These are phyloP conservation scores for Himalopsyche anomala DNA, from an alignment of 2,888 invertebrate genomes.

Conservation along the genomic window DNA sequence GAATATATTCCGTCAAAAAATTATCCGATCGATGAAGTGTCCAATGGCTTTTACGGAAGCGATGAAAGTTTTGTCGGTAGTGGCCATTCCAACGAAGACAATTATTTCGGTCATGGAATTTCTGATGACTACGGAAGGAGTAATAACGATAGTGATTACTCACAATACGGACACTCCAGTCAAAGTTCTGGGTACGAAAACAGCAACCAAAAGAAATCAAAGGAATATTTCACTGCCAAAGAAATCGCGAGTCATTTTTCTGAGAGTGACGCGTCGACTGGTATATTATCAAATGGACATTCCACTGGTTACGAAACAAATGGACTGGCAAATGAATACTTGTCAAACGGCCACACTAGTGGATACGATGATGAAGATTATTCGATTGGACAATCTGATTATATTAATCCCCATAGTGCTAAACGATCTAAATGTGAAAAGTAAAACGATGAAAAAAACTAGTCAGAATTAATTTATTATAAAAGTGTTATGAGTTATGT, in stretches of 20 bases:
- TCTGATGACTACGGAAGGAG: neutral
- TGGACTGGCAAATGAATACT: neutral
- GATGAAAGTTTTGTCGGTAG: neutral
- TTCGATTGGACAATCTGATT: neutral
- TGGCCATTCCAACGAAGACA: neutral
- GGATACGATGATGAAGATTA: neutral
- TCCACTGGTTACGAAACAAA: neutral
- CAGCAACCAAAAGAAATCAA: neutral
- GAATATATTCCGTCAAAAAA: neutral
- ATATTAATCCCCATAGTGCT: neutral
- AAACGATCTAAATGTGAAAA: neutral
- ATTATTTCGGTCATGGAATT: neutral
- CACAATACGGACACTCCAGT: neutral
- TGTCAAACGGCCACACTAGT: neutral
- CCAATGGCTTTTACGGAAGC: neutral
- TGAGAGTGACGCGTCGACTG: neutral
- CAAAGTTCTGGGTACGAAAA: neutral
- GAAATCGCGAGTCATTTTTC: neutral
- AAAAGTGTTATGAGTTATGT: neutral
- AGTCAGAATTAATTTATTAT: slow-evolving; percentile 12
- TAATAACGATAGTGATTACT: neutral
- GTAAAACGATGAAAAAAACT: neutral
- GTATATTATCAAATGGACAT: neutral
- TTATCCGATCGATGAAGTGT: slow-evolving; percentile 10
- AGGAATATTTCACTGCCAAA: neutral